Evolutionary conservation across 2,888 invertebrate genomes (phyloP), one percentile per base, ranked within the genome.

Genomic region (Salpingus planirostris): DNA sequence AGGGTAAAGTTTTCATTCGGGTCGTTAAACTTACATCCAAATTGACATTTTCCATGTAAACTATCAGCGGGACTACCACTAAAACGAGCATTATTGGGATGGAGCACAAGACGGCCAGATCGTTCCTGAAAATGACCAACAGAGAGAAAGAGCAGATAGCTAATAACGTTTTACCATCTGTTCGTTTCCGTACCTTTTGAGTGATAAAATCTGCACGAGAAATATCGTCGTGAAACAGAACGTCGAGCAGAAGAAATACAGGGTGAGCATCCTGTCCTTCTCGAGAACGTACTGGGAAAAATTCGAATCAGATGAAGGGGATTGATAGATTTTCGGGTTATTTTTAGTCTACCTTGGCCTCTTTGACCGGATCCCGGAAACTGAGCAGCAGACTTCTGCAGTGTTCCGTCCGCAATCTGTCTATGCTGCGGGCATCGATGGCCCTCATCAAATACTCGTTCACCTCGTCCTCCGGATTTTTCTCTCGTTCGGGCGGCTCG

Each of bases 401-500:
- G 62, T 96, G 91, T 57, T 95, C 89, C 1, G 83, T 74, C 31
- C 90, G 73, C 31, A 93, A 72, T 29, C 85, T 77, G 67, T 95
- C 92, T 34, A 92, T 89, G 59, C 90, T 90, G 31, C 93, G 74
- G 1, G 93, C 93, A 63, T 95, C 93, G 44, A 96, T 96, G 8
- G 95, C 95, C 45, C 89, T 80, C 76, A 90, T 88, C 47, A 97
- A 71, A 64, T 96, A 96, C 51, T 96, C 96, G 60, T 96, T 93
- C 12, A 93, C 91, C 65, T 93, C 93, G 48, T 91, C 91, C 50
- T 91, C 89, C 0, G 88, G 86, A 59, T 85, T 80, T 60, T 85
- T 85, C 41, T 73, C 73, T 14, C 53, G 39, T 47, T 85, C 84
- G 13, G 67, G 65, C 31, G 68, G 70, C 36, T 83, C 78, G 21